Conservation (phyloP, 2,888 invertebrate species). For the Andrena haemorrhoa region DNA sequence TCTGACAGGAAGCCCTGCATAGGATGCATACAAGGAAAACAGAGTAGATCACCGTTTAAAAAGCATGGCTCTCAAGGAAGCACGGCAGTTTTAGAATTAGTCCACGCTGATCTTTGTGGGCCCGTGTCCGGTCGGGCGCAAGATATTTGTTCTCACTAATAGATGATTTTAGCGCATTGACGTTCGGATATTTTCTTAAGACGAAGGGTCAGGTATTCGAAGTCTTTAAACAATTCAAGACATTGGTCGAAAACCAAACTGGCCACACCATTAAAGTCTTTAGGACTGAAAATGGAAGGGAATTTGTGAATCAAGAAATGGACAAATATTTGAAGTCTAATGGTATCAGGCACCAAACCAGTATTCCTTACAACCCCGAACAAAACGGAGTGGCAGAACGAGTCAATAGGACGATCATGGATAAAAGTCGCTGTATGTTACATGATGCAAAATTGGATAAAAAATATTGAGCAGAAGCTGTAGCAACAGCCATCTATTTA, state of each 20-base stretch:
- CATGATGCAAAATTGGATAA: background rate
- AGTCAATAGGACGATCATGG: background rate
- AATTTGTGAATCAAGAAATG: background rate
- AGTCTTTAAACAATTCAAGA: background rate
- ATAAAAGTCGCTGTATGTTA: background rate
- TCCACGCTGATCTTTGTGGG: constrained; percentile 1
- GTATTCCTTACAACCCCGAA: background rate
- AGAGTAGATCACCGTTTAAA: background rate
- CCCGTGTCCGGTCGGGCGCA: background rate
- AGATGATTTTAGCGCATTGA: background rate
- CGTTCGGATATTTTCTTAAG: background rate
- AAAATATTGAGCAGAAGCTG: background rate
- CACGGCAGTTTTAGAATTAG: background rate
- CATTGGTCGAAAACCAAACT: background rate
- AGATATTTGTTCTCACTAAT: background rate
- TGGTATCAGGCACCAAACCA: background rate
- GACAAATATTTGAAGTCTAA: background rate
- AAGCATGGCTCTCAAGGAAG: background rate
- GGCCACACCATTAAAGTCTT: background rate
- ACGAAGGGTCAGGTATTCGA: background rate
- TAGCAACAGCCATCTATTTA: background rate
- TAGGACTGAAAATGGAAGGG: background rate
- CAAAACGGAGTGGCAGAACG: background rate
- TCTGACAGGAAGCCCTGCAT: background rate
- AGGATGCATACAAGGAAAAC: background rate